Evolutionary conservation across 2,888 invertebrate species (phyloP), one percentile per base, ranked within the genome.

Genomic region (Ormyrus nitidulus): DNA sequence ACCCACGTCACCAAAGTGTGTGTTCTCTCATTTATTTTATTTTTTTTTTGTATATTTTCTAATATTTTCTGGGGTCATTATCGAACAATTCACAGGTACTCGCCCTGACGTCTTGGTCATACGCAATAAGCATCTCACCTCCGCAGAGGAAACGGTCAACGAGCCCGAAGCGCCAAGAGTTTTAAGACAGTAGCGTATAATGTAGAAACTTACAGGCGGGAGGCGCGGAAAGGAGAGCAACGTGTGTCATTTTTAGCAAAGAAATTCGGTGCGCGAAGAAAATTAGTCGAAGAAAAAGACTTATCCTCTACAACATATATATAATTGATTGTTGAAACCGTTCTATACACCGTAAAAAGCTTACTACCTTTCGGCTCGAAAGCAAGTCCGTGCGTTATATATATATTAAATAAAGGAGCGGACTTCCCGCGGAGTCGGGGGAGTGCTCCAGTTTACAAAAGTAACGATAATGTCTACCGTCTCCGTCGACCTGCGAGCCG

Each of bases 41-140:
- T 48, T 56, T 49, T 11, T 11, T 64, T 64, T 77, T 34, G 34
- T 34, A 34, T 34, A 34, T 34, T 34, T 34, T 34, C 34, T 34
- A 34, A 4, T 34, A n/a, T 54, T 44, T 73, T 34, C 65, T 79
- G 76, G 59, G 54, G 73, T 73, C 79, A 72, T 77, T 81, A 81
- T 81, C 81, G 81, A 81, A 81, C 79, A 79, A 77, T 79, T 73
- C 59, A 79, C 79, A 81, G 81, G 81, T 74, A 77, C 77, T 65
- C 73, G 77, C 53, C 59, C 66, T 49, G 70, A 61, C 76, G 58
- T 73, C 66, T 74, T 81, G 75, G 81, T 81, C 77, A 65, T 74
- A 75, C 34, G 59, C 66, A 54, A 65, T 11, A 53, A 70, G 56
- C 75, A 64, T 59, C 44, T 34, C 72, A 56, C 76, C n/a, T 53